These are phyloP conservation scores for Leptatherina wallacei DNA, from an alignment of 2,797 vertebrate genomes.

Conservation along the genomic window DNA sequence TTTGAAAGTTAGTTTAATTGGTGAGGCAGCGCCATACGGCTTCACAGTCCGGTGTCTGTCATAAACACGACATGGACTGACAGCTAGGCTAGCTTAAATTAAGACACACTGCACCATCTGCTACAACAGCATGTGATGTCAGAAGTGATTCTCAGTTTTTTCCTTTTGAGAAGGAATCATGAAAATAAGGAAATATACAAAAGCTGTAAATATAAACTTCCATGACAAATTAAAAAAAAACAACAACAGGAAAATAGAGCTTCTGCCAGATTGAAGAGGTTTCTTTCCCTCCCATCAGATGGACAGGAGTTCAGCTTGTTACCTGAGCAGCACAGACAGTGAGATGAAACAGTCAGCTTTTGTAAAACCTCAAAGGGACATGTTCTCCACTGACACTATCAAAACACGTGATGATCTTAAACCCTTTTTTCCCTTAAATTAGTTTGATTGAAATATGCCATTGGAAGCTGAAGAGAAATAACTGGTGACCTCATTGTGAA, in stretches of 20 bases:
- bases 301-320: too few relatives aligned
- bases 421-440: neutral
- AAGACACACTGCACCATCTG: conserved; percentile 44
- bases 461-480: too few relatives aligned
- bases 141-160: neutral
- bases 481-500: too few relatives aligned
- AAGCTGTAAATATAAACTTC: neutral
- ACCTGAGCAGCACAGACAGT: neutral
- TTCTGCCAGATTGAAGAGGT: conserved; percentile 25
- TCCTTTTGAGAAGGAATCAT: neutral
- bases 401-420: too few relatives aligned
- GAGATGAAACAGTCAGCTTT: conserved; percentile 28
- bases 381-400: neutral
- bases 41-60: conserved; percentile 67
- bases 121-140: conserved; percentile 30
- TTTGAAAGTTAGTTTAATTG: conserved; percentile 54
- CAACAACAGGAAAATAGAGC: neutral
- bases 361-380: conserved; percentile 24
- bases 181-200: conserved; percentile 1
- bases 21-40: conserved; percentile 55
- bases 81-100: conserved; percentile 39
- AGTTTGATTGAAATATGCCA: neutral
- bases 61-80: conserved; percentile 46
- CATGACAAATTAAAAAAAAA: neutral
- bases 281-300: conserved; percentile 7